These are phyloP conservation scores for Myripristis murdjan DNA, from an alignment of 2,797 vertebrate species.

Conservation along the genomic window DNA sequence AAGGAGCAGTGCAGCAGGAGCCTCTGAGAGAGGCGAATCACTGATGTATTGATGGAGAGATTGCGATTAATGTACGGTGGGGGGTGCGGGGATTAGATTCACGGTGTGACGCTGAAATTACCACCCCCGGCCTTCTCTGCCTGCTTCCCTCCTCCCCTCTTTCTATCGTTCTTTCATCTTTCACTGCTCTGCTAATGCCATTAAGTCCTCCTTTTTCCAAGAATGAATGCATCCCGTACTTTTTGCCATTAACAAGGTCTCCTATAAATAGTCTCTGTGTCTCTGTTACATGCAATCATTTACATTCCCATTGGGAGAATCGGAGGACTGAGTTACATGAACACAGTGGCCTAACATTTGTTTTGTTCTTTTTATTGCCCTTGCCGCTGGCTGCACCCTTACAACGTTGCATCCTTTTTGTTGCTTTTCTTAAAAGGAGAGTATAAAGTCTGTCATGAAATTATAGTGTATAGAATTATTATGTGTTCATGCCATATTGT, in stretches of 20 bases:
- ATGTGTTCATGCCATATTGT: too few relatives aligned
- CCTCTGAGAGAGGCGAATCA: slow-evolving; percentile 23
- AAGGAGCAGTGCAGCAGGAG: too few relatives aligned
- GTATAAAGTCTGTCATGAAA: slow-evolving; percentile 12
- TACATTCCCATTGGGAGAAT: slow-evolving; percentile 35
- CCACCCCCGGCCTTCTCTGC: background rate
- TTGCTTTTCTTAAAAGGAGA: background rate
- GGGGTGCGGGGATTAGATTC: background rate
- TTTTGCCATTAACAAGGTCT: slow-evolving; percentile 9
- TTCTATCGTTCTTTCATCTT: slow-evolving; percentile 2
- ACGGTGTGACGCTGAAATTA: slow-evolving; percentile 33
- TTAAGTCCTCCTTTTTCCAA: background rate
- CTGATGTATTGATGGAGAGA: background rate
- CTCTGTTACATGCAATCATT: slow-evolving; percentile 34
- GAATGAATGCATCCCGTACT: slow-evolving; percentile 1
- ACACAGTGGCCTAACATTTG: slow-evolving; percentile 25
- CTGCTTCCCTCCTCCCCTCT: background rate
- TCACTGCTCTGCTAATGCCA: background rate
- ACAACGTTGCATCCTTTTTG: too few relatives aligned
- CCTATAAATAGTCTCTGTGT: background rate
- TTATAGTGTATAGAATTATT: slow-evolving; percentile 20
- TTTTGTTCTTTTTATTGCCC: slow-evolving; percentile 30
- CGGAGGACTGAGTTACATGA: slow-evolving; percentile 26
- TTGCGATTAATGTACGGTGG: slow-evolving; percentile 9
- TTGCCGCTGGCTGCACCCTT: too few relatives aligned